Conservation (phyloP, 23 tunicate genomes). For the Halocynthia roretzi region DNA sequence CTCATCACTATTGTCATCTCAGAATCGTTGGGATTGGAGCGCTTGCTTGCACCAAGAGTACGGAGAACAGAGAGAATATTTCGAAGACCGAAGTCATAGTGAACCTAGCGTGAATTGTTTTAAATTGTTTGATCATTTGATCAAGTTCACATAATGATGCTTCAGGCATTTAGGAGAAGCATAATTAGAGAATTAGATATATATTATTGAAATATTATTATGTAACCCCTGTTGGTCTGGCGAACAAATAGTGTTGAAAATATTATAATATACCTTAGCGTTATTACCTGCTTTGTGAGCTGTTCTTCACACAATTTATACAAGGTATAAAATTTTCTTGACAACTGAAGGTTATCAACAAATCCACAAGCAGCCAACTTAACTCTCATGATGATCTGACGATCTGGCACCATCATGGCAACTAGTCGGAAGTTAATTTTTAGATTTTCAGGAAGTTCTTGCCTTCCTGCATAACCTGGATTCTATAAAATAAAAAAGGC, state of each 20-base stretch:
- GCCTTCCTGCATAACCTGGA: slow-evolving; percentile 98
- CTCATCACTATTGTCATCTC: slow-evolving; percentile 99
- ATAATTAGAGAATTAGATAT: too few species aligned
- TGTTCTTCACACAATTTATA: slow-evolving; percentile 98
- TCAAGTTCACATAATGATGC: too few species aligned
- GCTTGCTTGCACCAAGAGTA: slow-evolving; percentile 91
- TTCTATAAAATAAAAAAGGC: slow-evolving; percentile 29
- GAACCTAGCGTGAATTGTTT: slow-evolving; percentile 42
- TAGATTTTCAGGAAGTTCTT: slow-evolving; percentile 91
- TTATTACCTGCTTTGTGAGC: slow-evolving; percentile 79
- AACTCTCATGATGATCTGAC: slow-evolving; percentile 96
- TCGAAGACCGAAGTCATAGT: slow-evolving; percentile 94
- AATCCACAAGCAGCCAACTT: slow-evolving; percentile 93
- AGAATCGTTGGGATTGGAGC: slow-evolving; percentile 85
- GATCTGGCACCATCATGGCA: slow-evolving; percentile 99
- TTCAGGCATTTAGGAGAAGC: too few species aligned
- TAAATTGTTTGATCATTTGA: too few species aligned
- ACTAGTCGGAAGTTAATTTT: slow-evolving; percentile 91
- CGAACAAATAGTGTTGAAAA: too few species aligned
- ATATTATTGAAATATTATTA: too few species aligned
- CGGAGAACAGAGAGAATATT: slow-evolving; percentile 95
- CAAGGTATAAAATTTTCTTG: slow-evolving; percentile 92
- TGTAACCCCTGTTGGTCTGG: too few species aligned
- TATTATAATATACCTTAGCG: neutral
- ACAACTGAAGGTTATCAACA: slow-evolving; percentile 84